phyloP scores from a whole-genome alignment of 2,113 vertebrate species.

The Corythornis vintsioides region DNA sequence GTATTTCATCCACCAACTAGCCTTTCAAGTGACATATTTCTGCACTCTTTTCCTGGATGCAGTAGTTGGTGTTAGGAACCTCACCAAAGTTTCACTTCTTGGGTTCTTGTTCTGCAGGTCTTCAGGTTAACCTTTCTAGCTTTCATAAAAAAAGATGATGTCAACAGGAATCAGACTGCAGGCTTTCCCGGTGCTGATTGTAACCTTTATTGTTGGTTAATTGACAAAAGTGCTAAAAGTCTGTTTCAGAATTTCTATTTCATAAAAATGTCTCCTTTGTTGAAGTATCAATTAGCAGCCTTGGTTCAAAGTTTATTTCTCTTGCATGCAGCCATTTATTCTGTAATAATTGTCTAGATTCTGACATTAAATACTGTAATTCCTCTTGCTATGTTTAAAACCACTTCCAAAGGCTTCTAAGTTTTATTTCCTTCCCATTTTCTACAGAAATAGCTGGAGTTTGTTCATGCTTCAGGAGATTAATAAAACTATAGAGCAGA shows the following conservation, averaged over 20 bases:
- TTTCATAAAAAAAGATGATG: constrained; percentile 27
- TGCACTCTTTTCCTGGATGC: not conserved
- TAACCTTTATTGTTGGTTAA: constrained; percentile 53
- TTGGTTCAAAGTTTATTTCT: constrained; percentile 62
- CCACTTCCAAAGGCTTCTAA: constrained; percentile 40
- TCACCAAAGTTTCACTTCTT: not conserved
- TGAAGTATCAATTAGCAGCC: constrained; percentile 54
- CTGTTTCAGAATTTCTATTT: constrained; percentile 49
- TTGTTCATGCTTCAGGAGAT: constrained; percentile 53
- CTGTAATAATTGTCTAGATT: constrained; percentile 52
- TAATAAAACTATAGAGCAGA: constrained; percentile 55
- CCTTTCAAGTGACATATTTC: not conserved
- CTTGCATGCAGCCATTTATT: constrained; percentile 32
- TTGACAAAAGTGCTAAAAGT: constrained; percentile 49
- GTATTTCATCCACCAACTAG: not conserved
- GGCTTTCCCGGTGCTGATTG: not conserved
- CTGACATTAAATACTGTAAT: constrained; percentile 59
- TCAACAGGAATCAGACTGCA: constrained; percentile 2
- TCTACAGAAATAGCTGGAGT: constrained; percentile 41
- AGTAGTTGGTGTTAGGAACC: not conserved
- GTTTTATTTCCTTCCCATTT: constrained; percentile 60
- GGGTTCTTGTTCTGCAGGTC: not conserved
- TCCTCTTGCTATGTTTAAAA: constrained; percentile 60
- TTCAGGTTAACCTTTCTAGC: constrained; percentile 17
- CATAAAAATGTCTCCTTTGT: constrained; percentile 57